Percentiles rank a stretch among this genome's conserved stretches.
Evolutionary conservation across 2,888 invertebrate species (phyloP).

Genomic region (Atrina japonica): DNA sequence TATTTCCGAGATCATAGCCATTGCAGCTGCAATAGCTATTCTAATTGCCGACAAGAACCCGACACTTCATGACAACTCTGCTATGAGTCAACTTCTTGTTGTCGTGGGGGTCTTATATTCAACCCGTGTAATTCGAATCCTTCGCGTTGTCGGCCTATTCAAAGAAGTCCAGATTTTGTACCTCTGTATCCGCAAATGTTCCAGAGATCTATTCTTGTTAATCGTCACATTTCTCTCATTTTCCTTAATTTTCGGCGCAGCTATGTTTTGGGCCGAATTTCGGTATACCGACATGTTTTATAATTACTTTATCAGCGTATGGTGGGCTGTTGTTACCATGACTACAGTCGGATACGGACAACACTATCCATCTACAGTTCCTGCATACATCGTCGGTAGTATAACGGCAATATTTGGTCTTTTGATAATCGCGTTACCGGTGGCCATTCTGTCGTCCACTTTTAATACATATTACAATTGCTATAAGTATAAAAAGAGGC

Average conservation of each 20-base stretch:
- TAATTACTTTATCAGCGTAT: slow-evolving; percentile 6
- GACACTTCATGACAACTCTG: neutral
- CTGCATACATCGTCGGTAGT: slow-evolving; percentile 16
- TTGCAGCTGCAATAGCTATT: neutral
- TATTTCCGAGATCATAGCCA: neutral
- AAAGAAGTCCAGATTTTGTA: slow-evolving; percentile 7
- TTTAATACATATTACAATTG: slow-evolving; percentile 25
- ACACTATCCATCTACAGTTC: slow-evolving; percentile 4
- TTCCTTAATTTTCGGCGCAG: slow-evolving; percentile 1
- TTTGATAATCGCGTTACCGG: slow-evolving; percentile 21
- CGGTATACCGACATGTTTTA: neutral
- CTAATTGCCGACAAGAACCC: slow-evolving; percentile 1
- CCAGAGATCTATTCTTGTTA: neutral
- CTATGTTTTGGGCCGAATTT: slow-evolving; percentile 12
- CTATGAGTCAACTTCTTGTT: neutral
- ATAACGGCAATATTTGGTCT: slow-evolving; percentile 23
- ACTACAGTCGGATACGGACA: slow-evolving; percentile 31
- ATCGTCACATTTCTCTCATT: slow-evolving; percentile 2
- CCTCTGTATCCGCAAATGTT: slow-evolving; percentile 6
- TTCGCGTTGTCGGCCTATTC: slow-evolving; percentile 1
- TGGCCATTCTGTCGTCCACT: slow-evolving; percentile 30
- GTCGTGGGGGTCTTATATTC: neutral
- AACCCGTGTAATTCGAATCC: neutral
- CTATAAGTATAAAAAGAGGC: slow-evolving; percentile 3
- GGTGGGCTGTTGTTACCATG: slow-evolving; percentile 34